Evolutionary conservation across 2,888 invertebrate species (phyloP).

Genomic region (Masnerella sp.): DNA sequence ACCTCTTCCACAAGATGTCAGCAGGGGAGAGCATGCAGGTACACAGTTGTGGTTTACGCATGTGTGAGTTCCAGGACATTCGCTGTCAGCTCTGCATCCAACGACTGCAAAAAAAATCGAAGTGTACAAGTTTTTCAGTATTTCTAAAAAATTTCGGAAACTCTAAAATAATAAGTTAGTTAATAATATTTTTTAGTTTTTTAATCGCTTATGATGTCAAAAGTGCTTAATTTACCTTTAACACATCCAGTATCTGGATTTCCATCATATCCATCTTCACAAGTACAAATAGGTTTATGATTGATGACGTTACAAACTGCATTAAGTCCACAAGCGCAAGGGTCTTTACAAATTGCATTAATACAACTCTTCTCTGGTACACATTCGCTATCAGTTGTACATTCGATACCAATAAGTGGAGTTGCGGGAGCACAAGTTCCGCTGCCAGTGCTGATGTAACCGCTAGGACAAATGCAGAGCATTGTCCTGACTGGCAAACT

Average conservation of each 20-base stretch:
- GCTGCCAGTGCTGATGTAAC: conserved; percentile 90
- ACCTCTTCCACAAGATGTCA: conserved; percentile 86
- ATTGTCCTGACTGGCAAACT: conserved; percentile 92
- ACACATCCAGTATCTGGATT: conserved; percentile 90
- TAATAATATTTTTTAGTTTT: not conserved
- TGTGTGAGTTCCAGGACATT: conserved; percentile 90
- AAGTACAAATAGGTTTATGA: conserved; percentile 93
- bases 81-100: conserved; percentile 85
- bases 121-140: too few relatives aligned
- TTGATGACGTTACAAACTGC: conserved; percentile 90
- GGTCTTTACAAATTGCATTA: conserved; percentile 88
- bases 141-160: too few relatives aligned
- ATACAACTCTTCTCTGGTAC: conserved; percentile 87
- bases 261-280: conserved; percentile 89
- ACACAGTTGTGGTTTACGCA: conserved; percentile 90
- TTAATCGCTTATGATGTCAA: too few relatives aligned
- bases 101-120: conserved; percentile 73
- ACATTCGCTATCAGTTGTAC: conserved; percentile 88
- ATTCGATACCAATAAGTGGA: conserved; percentile 82
- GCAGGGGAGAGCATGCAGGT: conserved; percentile 84
- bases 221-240: too few relatives aligned
- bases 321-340: conserved; percentile 91
- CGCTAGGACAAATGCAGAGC: conserved; percentile 93
- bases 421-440: conserved; percentile 88
- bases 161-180: too few relatives aligned